Evolutionary conservation across 2,888 invertebrate genomes (phyloP), one percentile per base, ranked within the genome.

Genomic region (Ectemnius continuus): DNA sequence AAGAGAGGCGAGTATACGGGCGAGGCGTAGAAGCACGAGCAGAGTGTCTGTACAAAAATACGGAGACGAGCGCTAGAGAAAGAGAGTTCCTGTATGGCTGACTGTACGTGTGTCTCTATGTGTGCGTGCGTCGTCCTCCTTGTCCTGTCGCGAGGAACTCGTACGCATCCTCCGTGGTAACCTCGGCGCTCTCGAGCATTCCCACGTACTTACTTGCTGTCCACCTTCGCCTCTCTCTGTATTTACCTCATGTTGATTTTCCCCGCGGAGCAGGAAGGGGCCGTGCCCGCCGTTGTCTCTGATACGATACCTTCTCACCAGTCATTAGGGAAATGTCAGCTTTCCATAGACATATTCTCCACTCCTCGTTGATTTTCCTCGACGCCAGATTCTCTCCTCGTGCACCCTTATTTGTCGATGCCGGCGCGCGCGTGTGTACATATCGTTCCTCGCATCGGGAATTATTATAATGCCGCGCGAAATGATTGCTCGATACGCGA

Each of bases 71-170:
- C 82, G 36, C 36, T 36, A 36, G 36, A 36, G 36, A 6, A 11
- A 36, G 36, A 36, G 36, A 23, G 8, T 11, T 36, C 36, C 36
- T 36, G 2, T 36, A 36, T 36, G 28, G 5, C 36, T 6, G 36
- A 6, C 6, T 6, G 8, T 36, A 23, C 3, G 36, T 36, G 36
- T 36, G 1, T 36, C 6, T 6, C 3, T 6, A 4, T 8, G 36
- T 11, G 36, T 36, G 36, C 11, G 8, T 36, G 82, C 82, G 80
- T 82, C 82, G 78, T 82, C 80, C 79, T 76, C 79, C 26, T 72
- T 68, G 75, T 60, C 70, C 73, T 62, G 67, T 65, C 60, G 57
- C 59, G 56, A 70, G 79, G 67, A 71, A 79, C 75, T 73, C 73
- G 61, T 48, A 61, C 63, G 66, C 60, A 48, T 61, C 56, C 52